Evolutionary conservation across 2,797 vertebrate genomes (phyloP).

Genomic region (Masticophis lateralis): DNA sequence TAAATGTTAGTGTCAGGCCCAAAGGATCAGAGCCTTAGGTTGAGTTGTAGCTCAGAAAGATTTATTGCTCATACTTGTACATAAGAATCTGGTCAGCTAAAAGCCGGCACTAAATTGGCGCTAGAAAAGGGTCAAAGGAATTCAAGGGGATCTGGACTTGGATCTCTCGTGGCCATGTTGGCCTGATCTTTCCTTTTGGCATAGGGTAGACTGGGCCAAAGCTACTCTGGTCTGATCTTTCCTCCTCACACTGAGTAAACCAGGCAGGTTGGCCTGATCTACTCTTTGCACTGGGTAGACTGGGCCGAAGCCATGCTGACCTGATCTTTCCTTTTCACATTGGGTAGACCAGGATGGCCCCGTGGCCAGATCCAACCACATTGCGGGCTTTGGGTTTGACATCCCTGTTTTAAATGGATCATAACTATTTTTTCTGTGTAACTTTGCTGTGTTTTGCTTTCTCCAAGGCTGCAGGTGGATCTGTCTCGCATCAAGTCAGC

Average conservation of each 20-base stretch:
- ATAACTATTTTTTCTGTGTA: background rate
- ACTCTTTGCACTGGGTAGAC: no score
- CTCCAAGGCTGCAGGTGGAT: conserved; percentile 88
- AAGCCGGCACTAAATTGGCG: background rate
- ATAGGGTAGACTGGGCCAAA: no score
- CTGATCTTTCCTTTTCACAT: no score
- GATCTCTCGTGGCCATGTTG: background rate
- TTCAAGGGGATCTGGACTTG: background rate
- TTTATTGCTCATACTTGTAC: background rate
- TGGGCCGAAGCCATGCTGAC: no score
- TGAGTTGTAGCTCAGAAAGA: background rate
- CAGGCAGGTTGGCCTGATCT: no score
- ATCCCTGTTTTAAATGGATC: no score
- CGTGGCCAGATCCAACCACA: no score
- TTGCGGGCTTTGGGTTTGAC: no score
- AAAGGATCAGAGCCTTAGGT: background rate
- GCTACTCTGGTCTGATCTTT: no score
- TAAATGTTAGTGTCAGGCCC: background rate
- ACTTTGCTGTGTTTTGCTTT: conserved; percentile 41
- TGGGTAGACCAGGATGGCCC: no score
- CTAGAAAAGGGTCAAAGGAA: background rate
- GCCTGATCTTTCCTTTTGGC: no score
- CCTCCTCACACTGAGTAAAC: no score
- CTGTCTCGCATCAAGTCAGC: conserved; percentile 94
- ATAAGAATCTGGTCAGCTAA: background rate